Evolutionary conservation across 2,797 vertebrate species (phyloP).

Genomic region (Delichon dasypus): DNA sequence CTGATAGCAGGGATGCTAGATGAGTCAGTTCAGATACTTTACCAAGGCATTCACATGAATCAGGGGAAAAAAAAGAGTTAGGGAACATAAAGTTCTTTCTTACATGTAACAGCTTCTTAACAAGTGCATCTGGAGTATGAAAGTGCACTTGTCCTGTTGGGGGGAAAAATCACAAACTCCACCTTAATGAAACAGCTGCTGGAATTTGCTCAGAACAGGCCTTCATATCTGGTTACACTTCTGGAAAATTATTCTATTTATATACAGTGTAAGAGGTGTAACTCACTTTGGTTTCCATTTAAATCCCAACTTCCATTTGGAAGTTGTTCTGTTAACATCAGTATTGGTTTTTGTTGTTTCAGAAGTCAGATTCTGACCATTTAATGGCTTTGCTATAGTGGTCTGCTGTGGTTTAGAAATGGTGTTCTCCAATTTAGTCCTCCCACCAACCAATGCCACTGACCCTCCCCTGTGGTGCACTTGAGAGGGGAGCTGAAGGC

Average conservation of each 20-base stretch:
- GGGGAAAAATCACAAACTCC: accelerated
- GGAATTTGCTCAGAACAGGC: neutral
- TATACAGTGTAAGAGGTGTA: neutral
- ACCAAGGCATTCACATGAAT: neutral
- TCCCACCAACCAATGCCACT: accelerated
- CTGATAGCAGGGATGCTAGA: neutral
- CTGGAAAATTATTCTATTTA: neutral
- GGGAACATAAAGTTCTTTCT: neutral
- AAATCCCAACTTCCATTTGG: neutral
- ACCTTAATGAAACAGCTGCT: neutral
- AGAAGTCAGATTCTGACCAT: neutral
- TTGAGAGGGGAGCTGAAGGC: neutral
- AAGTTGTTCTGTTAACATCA: neutral
- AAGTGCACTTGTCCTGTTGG: neutral
- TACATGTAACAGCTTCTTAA: neutral
- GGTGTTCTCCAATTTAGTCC: neutral
- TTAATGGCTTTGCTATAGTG: neutral
- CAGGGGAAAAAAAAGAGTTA: neutral
- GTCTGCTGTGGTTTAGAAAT: neutral
- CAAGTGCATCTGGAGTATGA: neutral
- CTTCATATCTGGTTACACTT: neutral
- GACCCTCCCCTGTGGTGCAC: neutral
- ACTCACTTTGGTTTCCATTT: neutral
- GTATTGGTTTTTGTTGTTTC: neutral
- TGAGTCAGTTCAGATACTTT: neutral